phyloP scores from a whole-genome alignment of 2,113 vertebrate genomes.

The Lutjanus erythropterus region DNA sequence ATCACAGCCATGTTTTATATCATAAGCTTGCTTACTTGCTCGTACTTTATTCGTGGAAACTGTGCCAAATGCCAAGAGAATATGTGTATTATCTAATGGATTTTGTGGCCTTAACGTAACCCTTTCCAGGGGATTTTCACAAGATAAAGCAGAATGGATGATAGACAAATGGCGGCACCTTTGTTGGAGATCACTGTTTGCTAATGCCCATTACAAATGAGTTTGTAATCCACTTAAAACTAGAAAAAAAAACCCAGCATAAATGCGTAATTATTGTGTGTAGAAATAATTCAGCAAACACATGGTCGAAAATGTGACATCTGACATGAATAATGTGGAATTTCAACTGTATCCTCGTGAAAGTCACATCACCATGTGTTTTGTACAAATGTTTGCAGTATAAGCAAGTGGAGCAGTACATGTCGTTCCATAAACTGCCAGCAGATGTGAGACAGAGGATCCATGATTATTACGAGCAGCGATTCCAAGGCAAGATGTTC shows the following conservation, averaged over 20 bases:
- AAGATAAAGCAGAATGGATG: slow-evolving; percentile 67
- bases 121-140: slow-evolving; percentile 68
- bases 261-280: slow-evolving; percentile 40
- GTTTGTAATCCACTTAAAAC: slow-evolving; percentile 76
- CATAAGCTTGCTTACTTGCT: slow-evolving; percentile 37
- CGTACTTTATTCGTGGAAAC: slow-evolving; percentile 25
- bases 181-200: slow-evolving; percentile 68
- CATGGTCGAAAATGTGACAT: slow-evolving; percentile 59
- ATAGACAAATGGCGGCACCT: slow-evolving; percentile 59
- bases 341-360: not conserved
- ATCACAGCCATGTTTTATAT: slow-evolving; percentile 47
- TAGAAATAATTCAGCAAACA: slow-evolving; percentile 46
- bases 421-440: slow-evolving; percentile 98
- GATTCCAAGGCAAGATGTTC: slow-evolving; percentile 99
- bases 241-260: slow-evolving; percentile 23
- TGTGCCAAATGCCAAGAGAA: slow-evolving; percentile 52
- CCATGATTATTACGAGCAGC: slow-evolving; percentile 98
- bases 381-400: slow-evolving; percentile 85
- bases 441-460: slow-evolving; percentile 97
- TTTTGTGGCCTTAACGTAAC: slow-evolving; percentile 53
- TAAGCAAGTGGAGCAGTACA: slow-evolving; percentile 99
- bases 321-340: slow-evolving; percentile 15
- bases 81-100: slow-evolving; percentile 70
- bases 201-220: slow-evolving; percentile 74
- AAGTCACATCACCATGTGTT: slow-evolving; percentile 44